Evolutionary conservation across 1,140 invertebrate genomes (phyloP).

Genomic region (Apis laboriosa): DNA sequence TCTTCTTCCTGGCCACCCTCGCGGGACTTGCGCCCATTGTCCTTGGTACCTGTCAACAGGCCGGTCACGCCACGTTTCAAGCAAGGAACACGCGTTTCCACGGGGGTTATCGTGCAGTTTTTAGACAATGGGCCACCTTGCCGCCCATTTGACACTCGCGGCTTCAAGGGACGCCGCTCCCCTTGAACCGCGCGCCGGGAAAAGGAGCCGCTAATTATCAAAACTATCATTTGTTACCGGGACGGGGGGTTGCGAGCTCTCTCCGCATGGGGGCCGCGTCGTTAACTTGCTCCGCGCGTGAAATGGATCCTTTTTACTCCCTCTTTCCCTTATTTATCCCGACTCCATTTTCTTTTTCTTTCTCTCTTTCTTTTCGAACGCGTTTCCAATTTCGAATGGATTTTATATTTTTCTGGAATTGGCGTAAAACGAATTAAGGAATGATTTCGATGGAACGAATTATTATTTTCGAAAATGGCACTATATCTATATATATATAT

Average conservation of each 20-base stretch:
- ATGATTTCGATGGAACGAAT: no score
- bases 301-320: conserved; percentile 19
- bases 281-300: conserved; percentile 26
- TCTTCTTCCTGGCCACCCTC: not conserved
- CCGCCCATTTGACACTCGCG: conserved; percentile 63
- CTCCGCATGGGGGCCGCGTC: conserved; percentile 35
- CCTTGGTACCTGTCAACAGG: conserved; percentile 52
- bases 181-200: not conserved
- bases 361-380: not conserved
- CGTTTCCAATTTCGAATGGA: no score
- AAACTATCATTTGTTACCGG: conserved; percentile 61
- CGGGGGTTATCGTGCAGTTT: conserved; percentile 62
- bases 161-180: conserved; percentile 31
- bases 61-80: conserved; percentile 57
- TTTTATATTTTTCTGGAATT: no score
- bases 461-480: no score
- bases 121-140: conserved; percentile 62
- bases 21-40: conserved; percentile 41
- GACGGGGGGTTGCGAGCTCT: conserved; percentile 4
- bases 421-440: no score
- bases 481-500: no score
- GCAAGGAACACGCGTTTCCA: conserved; percentile 32
- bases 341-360: no score
- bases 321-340: not conserved
- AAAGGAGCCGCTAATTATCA: conserved; percentile 59